Conservation (phyloP, 2,797 vertebrate genomes). For the Ctenopoma kingsleyae region DNA sequence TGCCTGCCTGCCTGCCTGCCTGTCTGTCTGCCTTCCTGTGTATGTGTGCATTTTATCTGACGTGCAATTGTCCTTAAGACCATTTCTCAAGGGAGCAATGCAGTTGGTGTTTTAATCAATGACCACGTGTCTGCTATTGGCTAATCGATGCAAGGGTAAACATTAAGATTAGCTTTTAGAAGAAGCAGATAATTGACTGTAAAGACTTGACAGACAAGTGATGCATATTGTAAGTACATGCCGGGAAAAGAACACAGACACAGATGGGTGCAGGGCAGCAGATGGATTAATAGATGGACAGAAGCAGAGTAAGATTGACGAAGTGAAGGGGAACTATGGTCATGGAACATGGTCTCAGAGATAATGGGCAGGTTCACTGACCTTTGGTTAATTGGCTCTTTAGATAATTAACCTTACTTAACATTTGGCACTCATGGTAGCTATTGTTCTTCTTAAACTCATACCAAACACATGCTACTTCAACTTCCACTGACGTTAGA, state of each 20-base stretch:
- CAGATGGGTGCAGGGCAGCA: constrained; percentile 41
- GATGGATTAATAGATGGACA: constrained; percentile 42
- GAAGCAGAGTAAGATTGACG: constrained; percentile 29
- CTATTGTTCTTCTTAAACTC: not conserved
- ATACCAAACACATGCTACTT: not conserved
- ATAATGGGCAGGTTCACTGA: constrained; percentile 29
- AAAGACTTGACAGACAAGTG: constrained; percentile 47
- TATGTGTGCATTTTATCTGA: constrained; percentile 35
- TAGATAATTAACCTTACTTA: constrained; percentile 36
- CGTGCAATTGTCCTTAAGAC: constrained; percentile 41
- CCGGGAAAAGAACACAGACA: constrained; percentile 42
- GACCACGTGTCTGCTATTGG: constrained; percentile 63
- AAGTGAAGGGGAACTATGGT: constrained; percentile 26
- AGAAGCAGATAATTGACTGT: constrained; percentile 61
- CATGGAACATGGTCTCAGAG: constrained; percentile 14
- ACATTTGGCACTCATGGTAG: constrained; percentile 12
- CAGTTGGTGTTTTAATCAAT: constrained; percentile 62
- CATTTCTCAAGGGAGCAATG: constrained; percentile 56
- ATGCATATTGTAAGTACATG: constrained; percentile 42
- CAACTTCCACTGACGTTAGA: not conserved
- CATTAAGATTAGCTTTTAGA: constrained; percentile 66
- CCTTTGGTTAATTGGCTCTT: constrained; percentile 41
- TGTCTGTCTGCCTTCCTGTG: constrained; percentile 34
- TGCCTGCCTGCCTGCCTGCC: constrained; percentile 17
- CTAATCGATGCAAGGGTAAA: constrained; percentile 71